phyloP scores from a whole-genome alignment of 2,113 vertebrate species.

The Columba janthina region DNA sequence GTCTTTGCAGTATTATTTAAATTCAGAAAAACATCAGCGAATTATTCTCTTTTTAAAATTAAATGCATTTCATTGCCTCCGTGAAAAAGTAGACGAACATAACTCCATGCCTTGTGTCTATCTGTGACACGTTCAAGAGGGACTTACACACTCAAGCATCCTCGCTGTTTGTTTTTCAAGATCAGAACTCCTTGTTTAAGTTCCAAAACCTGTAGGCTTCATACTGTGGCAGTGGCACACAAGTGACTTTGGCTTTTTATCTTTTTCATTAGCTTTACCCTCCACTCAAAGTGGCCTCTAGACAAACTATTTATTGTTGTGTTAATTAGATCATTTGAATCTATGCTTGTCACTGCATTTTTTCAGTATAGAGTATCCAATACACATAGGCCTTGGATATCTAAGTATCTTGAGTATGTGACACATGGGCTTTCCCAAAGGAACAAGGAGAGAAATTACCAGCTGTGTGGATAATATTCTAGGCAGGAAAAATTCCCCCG shows the following conservation, averaged over 20 bases:
- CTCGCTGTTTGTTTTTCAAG: not conserved
- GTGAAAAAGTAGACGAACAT: not conserved
- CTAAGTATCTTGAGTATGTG: not conserved
- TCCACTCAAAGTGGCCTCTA: not conserved
- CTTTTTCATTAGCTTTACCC: not conserved
- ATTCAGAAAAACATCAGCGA: not conserved
- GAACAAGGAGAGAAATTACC: not conserved
- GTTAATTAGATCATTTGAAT: slow-evolving; percentile 6
- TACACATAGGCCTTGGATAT: not conserved
- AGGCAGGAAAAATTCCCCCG: not conserved
- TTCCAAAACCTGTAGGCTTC: not conserved
- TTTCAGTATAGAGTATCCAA: not conserved
- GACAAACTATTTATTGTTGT: slow-evolving; percentile 24
- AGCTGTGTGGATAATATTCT: not conserved
- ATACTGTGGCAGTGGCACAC: not conserved
- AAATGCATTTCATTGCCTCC: not conserved
- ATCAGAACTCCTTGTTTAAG: not conserved
- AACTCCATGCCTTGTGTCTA: not conserved
- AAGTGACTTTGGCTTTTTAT: not conserved
- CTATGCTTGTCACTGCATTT: slow-evolving; percentile 7
- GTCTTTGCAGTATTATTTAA: not conserved
- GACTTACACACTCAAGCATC: not conserved
- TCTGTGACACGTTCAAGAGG: not conserved
- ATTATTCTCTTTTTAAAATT: not conserved
- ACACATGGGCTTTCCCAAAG: not conserved